phyloP scores from a whole-genome alignment of 2,113 vertebrate species.

The Phocoena sinus region DNA sequence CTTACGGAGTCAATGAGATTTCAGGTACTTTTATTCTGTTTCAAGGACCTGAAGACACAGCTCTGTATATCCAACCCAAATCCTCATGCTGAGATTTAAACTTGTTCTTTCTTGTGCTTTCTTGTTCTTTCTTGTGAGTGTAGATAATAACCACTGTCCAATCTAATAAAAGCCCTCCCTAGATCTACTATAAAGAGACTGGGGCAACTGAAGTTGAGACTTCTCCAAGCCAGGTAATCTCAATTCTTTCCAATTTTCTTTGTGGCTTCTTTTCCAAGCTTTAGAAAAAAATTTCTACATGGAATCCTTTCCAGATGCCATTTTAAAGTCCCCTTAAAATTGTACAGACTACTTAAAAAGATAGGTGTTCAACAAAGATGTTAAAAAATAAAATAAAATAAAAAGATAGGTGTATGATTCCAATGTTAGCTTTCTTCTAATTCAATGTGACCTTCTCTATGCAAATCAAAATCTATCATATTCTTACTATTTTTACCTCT shows the following conservation, averaged over 20 bases:
- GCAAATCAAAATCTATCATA: constrained; percentile 26
- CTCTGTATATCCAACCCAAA: neutral
- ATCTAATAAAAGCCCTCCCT: neutral
- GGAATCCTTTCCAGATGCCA: neutral
- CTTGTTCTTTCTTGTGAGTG: neutral
- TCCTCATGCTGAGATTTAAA: neutral
- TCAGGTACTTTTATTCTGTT: neutral
- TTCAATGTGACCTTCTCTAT: constrained; percentile 15
- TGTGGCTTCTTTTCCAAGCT: neutral
- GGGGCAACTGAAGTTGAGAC: neutral
- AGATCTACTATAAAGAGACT: neutral
- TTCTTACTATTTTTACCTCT: neutral
- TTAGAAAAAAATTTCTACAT: neutral
- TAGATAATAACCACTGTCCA: neutral
- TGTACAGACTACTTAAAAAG: neutral
- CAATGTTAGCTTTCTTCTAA: neutral
- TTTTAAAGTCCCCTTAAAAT: neutral
- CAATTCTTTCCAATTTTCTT: neutral
- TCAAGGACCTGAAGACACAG: neutral
- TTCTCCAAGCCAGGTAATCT: neutral
- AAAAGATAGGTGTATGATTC: neutral
- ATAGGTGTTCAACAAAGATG: neutral
- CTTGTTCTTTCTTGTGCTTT: neutral
- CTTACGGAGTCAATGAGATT: neutral
- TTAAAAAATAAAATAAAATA: no score